phyloP scores from a whole-genome alignment of 2,797 vertebrate genomes.

The Ambastaia sidthimunki region DNA sequence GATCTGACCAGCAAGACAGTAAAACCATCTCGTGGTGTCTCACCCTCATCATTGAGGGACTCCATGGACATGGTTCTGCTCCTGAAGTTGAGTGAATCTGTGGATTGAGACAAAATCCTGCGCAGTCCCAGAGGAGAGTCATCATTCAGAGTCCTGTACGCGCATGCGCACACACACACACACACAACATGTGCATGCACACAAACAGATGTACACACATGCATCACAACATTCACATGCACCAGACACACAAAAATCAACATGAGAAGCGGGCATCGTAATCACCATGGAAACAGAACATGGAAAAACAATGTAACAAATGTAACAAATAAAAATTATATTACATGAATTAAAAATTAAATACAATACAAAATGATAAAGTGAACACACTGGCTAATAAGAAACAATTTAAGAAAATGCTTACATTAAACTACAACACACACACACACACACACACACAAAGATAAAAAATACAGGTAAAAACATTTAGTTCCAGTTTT shows the following conservation, averaged over 20 bases:
- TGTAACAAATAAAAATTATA: conserved; percentile 15
- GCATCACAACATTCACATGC: conserved; percentile 39
- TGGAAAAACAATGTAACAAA: not conserved
- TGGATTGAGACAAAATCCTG: conserved; percentile 91
- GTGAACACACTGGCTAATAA: conserved; percentile 7
- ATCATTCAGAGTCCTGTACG: conserved; percentile 84
- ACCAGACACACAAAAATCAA: conserved; percentile 31
- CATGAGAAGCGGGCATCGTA: conserved; percentile 35
- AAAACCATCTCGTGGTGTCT: not conserved
- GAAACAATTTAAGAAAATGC: conserved; percentile 7
- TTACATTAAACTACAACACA: conserved; percentile 31
- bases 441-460: not conserved
- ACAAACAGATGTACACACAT: conserved; percentile 44
- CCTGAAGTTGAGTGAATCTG: conserved; percentile 89
- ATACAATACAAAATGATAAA: conserved; percentile 14
- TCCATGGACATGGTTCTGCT: conserved; percentile 88
- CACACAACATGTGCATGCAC: conserved; percentile 35
- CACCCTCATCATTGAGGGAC: conserved; percentile 91
- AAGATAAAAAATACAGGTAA: not conserved
- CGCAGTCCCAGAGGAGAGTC: conserved; percentile 88
- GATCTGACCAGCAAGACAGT: too few species aligned
- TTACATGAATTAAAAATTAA: not conserved
- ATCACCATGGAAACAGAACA: conserved; percentile 19
- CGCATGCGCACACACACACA: conserved; percentile 33
- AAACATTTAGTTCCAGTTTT: too few species aligned